Evolutionary conservation across 2,797 vertebrate genomes (phyloP), one percentile per base, ranked within the genome.

Genomic region (Eupleurogrammus muticus): DNA sequence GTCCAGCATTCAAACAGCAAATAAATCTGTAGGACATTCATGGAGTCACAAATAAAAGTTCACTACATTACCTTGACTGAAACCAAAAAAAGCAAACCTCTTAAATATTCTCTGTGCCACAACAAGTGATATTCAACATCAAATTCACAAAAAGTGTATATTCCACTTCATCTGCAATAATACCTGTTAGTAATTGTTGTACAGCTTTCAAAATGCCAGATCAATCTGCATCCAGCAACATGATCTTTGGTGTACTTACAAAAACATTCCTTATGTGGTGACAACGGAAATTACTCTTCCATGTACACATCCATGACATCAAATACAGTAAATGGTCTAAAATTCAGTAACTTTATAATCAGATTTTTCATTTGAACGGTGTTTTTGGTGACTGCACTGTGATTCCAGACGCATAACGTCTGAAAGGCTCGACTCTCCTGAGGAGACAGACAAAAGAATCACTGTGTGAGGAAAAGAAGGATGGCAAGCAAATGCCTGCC

Each of bases 181-280:
- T 51, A 68, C 21, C 50, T 36, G 10, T 40, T 51, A 38, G 68
- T 68, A 62, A 20, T 53, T 54, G 16, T 70, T 14, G 49, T 53
- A 54, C 42, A 69, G 24, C 36, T 65, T 53, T 10, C 20, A 68
- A 74, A 67, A 81, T 58, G 21, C 28, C 7, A 64, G 52, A 75
- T 38, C 14, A 60, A 62, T 80, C 48, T 28, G 49, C 34, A 42
- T 51, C 17, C 46, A 56, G 20, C 28, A 58, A 50, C 49, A 49
- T 79, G 34, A 36, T 90, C 89, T 92, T 92, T 90, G 88, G 86
- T 90, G 80, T 81, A 62, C 46, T 72, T 66, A 66, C 75, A 77
- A 69, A n/a, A 75, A 85, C 82, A 84, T 78, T 79, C 60, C 57
- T 65, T 69, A 67, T 66, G 59, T 75, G 48, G 47, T 28, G 61